Percentiles rank a stretch among this genome's conserved stretches.
phyloP scores from a whole-genome alignment of 2,888 invertebrate species.

The Spialia ferax region DNA sequence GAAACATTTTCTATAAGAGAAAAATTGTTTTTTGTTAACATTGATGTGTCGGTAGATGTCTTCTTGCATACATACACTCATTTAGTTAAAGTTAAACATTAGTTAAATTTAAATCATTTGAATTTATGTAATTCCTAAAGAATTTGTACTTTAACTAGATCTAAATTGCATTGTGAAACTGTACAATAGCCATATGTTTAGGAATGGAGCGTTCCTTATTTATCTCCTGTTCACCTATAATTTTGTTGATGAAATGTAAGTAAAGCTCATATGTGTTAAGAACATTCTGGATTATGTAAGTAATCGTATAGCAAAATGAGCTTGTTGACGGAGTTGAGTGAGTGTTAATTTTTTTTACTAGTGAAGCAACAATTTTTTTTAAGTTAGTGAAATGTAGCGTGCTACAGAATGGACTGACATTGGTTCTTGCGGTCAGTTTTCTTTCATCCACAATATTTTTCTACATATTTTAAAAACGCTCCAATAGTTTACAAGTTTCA shows the following conservation, averaged over 20 bases:
- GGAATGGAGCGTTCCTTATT: conserved; percentile 81
- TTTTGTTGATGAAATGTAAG: conserved; percentile 79
- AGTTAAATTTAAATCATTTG: conserved; percentile 83
- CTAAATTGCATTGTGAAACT: conserved; percentile 84
- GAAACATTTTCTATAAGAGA: conserved; percentile 79
- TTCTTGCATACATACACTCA: conserved; percentile 67
- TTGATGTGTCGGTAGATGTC: conserved; percentile 83
- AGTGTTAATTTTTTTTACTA: conserved; percentile 82
- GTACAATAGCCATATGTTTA: conserved; percentile 83
- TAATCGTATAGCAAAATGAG: conserved; percentile 81
- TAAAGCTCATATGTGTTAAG: conserved; percentile 80
- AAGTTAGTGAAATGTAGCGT: conserved; percentile 82
- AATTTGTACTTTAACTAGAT: conserved; percentile 86
- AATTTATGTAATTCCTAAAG: conserved; percentile 82
- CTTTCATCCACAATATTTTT: conserved; percentile 86
- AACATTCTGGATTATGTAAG: conserved; percentile 84
- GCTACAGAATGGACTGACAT: conserved; percentile 81
- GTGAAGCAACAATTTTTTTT: conserved; percentile 71
- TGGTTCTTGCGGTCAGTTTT: conserved; percentile 80
- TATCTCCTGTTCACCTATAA: conserved; percentile 74
- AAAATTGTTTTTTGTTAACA: conserved; percentile 73
- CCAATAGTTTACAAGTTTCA: conserved; percentile 78
- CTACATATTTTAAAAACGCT: conserved; percentile 71
- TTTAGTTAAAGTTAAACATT: conserved; percentile 80
- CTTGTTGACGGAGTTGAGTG: conserved; percentile 80